Evolutionary conservation across 1,140 invertebrate species (phyloP), one percentile per base, ranked within the genome.

Genomic region (Diabrotica undecimpunctata): DNA sequence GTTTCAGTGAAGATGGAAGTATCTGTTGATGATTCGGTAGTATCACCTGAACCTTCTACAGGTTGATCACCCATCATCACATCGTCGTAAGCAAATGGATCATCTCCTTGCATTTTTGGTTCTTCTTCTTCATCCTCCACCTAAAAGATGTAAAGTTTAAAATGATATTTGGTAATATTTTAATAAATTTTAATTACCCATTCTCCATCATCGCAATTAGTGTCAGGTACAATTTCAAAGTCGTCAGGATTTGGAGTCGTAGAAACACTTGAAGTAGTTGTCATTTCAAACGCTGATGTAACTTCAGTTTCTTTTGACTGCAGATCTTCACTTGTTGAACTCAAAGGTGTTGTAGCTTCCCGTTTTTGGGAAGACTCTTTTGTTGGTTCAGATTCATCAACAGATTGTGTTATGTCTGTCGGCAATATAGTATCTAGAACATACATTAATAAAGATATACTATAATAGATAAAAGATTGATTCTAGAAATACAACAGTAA

Each of bases 31-130:
- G 5, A 36, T 38, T 64, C 54, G 46, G 54, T 66, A 63, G 38
- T 64, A 54, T 64, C 62, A 57, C 74, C 77, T 6, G 77, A 78
- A 35, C 75, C 74, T 25, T 68, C 66, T 37, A 65, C 37, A 51
- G 54, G 78, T 70, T 79, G 75, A 68, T 89, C 88, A 69, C 87
- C 86, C 46, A 84, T 76, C 88, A 89, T 89, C 6, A 81, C 75
- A 7, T 87, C 85, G 38, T 85, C 82, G 0, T 77, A 69, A 54
- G 81, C 77, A 7, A 82, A 78, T 9, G 76, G 73, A 11, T 74
- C 69, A 61, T 77, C 75, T 6, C 7, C 36, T n/a, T 57, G 25
- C 7, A 37, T 12, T 38, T 5, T 38, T 12, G 25, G 25, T 41
- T 36, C 55, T 6, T 57, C 55, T 6, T 10, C 37, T 37, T 57